Evolutionary conservation across 2,797 vertebrate genomes (phyloP).

Genomic region (Bothrops alternatus): DNA sequence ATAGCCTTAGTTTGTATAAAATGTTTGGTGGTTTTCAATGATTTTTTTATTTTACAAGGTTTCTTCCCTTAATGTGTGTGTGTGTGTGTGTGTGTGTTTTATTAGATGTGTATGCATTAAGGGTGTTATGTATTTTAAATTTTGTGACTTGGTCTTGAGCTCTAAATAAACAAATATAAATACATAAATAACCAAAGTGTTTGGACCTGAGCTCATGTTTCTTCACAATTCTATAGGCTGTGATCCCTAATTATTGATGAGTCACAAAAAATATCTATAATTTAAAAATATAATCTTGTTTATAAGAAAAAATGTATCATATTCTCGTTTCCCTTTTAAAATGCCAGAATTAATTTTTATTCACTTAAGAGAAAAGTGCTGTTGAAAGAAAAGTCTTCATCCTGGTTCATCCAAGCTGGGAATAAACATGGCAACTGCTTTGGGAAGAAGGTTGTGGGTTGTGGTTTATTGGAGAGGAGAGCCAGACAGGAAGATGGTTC

Average conservation of each 20-base stretch:
- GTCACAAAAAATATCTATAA: constrained; percentile 18
- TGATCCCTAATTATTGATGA: constrained; percentile 38
- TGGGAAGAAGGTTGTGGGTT: too few species aligned
- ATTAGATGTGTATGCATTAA: not conserved
- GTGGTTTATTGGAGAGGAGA: too few species aligned
- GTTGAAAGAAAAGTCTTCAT: too few species aligned
- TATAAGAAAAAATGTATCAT: not conserved
- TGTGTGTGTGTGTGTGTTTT: not conserved
- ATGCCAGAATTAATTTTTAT: not conserved
- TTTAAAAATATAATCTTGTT: not conserved
- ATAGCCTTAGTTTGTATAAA: not conserved
- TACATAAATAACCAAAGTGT: constrained; percentile 24
- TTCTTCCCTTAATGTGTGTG: not conserved
- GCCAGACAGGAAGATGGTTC: too few species aligned
- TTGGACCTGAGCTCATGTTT: constrained; percentile 22
- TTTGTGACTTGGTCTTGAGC: not conserved
- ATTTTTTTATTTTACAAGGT: not conserved
- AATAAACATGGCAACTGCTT: too few species aligned
- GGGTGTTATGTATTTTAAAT: not conserved
- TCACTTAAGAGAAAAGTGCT: not conserved
- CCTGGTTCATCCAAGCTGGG: too few species aligned
- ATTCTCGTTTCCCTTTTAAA: not conserved
- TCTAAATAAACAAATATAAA: not conserved
- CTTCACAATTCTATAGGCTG: constrained; percentile 9
- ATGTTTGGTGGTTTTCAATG: not conserved